Conservation (phyloP, 2,113 vertebrate species). For the Natator depressus region DNA sequence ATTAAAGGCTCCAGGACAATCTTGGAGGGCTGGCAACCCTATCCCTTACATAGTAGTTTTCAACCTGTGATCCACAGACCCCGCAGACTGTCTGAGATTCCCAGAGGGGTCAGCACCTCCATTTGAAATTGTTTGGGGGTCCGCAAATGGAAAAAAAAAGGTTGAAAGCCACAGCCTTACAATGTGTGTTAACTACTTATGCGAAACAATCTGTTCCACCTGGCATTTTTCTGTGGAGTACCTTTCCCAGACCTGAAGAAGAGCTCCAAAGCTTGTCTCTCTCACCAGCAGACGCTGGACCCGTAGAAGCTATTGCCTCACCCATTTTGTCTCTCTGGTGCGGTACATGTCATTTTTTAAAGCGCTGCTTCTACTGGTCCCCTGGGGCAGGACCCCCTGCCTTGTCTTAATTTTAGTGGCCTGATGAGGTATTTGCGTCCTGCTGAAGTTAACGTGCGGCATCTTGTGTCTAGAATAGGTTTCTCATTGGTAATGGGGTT, state of each 20-base stretch:
- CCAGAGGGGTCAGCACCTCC: no score
- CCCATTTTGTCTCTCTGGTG: accelerated
- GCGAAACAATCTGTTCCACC: no score
- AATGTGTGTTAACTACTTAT: not conserved
- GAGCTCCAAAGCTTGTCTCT: not conserved
- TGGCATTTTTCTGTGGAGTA: not conserved
- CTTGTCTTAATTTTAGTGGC: not conserved
- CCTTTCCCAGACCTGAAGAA: not conserved
- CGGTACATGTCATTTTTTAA: accelerated
- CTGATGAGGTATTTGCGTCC: accelerated
- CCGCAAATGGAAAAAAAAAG: no score
- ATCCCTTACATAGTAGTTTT: no score
- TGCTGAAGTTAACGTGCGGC: accelerated
- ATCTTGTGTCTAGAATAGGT: accelerated
- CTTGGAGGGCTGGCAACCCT: no score
- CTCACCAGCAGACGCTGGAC: not conserved
- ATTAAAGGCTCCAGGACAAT: no score
- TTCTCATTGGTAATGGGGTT: not conserved
- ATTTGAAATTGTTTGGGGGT: no score
- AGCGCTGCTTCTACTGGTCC: not conserved
- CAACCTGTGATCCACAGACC: no score
- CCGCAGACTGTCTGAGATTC: no score
- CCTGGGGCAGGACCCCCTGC: not conserved
- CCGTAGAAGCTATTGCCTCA: not conserved
- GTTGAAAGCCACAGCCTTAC: no score